phyloP scores from a whole-genome alignment of 1,140 invertebrate species.

The Drosophila athabasca region DNA sequence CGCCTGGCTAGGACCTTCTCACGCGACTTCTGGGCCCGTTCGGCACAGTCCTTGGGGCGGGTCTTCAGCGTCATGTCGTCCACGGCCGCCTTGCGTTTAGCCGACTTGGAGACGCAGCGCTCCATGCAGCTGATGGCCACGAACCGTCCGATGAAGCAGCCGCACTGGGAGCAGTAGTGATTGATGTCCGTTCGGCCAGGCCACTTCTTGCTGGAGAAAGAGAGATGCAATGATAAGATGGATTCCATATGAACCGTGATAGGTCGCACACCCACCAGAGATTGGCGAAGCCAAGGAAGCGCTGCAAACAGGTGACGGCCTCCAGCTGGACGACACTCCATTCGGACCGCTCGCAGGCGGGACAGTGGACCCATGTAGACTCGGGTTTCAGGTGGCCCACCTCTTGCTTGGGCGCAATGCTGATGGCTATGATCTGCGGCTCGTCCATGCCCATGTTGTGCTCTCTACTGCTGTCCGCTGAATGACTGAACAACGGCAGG shows the following conservation, averaged over 20 bases:
- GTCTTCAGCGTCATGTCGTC: slow-evolving; percentile 68
- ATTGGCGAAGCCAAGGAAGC: slow-evolving; percentile 57
- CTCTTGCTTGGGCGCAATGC: slow-evolving; percentile 43
- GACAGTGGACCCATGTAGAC: slow-evolving; percentile 70
- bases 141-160: slow-evolving; percentile 73
- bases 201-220: slow-evolving; percentile 62
- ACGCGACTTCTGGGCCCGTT: slow-evolving; percentile 59
- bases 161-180: slow-evolving; percentile 74
- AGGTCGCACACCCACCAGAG: slow-evolving; percentile 51
- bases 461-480: slow-evolving; percentile 12
- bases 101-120: slow-evolving; percentile 61
- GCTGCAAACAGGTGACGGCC: slow-evolving; percentile 64
- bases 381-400: slow-evolving; percentile 55
- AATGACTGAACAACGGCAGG: slow-evolving; percentile 40
- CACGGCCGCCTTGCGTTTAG: slow-evolving; percentile 61
- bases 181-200: slow-evolving; percentile 64
- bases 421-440: slow-evolving; percentile 61
- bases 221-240: background rate
- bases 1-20: slow-evolving; percentile 59
- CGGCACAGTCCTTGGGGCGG: slow-evolving; percentile 69
- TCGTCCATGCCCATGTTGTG: slow-evolving; percentile 70
- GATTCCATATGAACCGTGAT: too few species aligned
- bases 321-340: slow-evolving; percentile 64
- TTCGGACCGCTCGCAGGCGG: slow-evolving; percentile 59
- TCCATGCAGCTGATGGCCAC: slow-evolving; percentile 63